These are phyloP conservation scores for Timema cristinae DNA, from an alignment of 2,888 invertebrate genomes.

Conservation along the genomic window DNA sequence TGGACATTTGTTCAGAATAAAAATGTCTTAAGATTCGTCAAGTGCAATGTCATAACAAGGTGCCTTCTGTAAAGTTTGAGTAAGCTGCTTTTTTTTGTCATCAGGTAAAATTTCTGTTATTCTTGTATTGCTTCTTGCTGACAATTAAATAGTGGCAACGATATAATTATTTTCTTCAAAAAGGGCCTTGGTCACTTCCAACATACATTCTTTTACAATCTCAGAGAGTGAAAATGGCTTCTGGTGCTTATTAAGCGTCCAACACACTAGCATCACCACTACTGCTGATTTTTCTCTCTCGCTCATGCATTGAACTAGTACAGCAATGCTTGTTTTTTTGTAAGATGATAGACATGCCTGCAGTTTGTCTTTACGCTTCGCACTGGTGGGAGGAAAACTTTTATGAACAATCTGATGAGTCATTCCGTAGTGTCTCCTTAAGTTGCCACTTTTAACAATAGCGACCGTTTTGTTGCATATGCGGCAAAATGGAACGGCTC, in stretches of 20 bases:
- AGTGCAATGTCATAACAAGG: too few species aligned
- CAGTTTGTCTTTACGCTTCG: constrained; percentile 30
- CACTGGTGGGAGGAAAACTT: constrained; percentile 31
- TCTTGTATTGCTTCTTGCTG: constrained; percentile 35
- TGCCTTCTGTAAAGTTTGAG: constrained; percentile 9
- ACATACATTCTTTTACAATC: constrained; percentile 32
- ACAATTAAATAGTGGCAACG: constrained; percentile 33
- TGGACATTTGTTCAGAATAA: too few species aligned
- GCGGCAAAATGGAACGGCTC: too few species aligned
- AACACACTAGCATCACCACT: constrained; percentile 32
- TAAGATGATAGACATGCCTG: constrained; percentile 24
- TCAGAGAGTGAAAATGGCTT: constrained; percentile 32
- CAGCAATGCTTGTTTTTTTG: constrained; percentile 28
- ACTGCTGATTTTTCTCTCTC: constrained; percentile 32
- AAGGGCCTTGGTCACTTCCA: constrained; percentile 26
- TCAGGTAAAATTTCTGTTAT: constrained; percentile 36
- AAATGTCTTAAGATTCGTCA: too few species aligned
- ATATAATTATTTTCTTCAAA: constrained; percentile 24
- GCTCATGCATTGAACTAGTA: constrained; percentile 31
- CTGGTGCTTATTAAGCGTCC: constrained; percentile 33
- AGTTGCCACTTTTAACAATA: not conserved
- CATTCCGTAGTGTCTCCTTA: constrained; percentile 30
- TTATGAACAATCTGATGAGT: constrained; percentile 30
- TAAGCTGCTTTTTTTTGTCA: constrained; percentile 31
- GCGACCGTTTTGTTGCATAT: too few species aligned